Conservation (phyloP, 2,888 invertebrate species). For the Papilio protenor region DNA sequence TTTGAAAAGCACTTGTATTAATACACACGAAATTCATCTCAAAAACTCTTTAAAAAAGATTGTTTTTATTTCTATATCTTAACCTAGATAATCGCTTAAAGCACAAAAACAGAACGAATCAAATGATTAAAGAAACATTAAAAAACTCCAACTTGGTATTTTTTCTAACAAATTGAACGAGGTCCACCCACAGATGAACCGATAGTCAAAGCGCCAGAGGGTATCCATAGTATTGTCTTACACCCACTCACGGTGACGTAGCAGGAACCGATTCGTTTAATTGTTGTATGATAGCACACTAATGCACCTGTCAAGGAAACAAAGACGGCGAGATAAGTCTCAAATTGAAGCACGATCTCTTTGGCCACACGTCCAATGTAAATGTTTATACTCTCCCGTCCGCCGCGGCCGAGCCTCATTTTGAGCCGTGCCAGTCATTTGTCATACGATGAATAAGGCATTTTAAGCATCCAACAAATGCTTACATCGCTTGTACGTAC, state of each 20-base stretch:
- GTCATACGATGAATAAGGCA: constrained; percentile 59
- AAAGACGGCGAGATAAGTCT: constrained; percentile 79
- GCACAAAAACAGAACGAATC: neutral
- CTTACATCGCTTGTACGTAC: neutral
- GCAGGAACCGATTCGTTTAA: constrained; percentile 79
- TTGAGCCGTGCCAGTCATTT: constrained; percentile 79
- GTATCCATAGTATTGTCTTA: constrained; percentile 50
- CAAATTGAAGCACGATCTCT: constrained; percentile 77
- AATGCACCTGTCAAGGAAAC: constrained; percentile 84
- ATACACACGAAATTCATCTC: neutral
- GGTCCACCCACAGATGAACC: constrained; percentile 48
- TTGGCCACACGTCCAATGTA: constrained; percentile 72
- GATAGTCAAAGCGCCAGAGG: constrained; percentile 47
- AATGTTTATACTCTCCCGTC: constrained; percentile 82
- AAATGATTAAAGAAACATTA: constrained; percentile 10
- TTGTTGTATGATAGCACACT: constrained; percentile 82
- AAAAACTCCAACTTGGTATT: constrained; percentile 55
- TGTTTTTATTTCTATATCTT: neutral
- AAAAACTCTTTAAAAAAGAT: neutral
- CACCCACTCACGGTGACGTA: constrained; percentile 73
- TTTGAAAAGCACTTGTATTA: neutral
- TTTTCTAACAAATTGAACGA: constrained; percentile 69
- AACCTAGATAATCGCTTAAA: neutral
- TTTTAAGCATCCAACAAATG: constrained; percentile 31
- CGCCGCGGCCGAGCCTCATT: constrained; percentile 68